Conservation (phyloP, 1,140 invertebrate species). For the Zaprionus gabonicus region DNA sequence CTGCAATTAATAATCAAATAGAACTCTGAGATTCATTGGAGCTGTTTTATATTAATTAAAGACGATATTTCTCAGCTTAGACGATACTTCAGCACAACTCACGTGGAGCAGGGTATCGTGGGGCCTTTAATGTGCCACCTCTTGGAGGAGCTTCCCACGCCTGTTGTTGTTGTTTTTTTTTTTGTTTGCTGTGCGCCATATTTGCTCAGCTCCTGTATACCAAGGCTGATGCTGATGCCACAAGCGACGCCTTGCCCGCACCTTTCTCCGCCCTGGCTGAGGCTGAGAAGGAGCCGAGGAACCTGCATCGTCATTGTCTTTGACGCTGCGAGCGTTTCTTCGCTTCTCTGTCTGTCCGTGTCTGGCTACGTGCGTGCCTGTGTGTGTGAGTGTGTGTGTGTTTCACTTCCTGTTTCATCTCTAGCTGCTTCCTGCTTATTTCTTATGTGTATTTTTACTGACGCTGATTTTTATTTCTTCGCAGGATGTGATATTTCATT, state of each 20-base stretch:
- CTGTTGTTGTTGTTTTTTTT: neutral
- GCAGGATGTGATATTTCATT: conserved; percentile 81
- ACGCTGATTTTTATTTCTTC: conserved; percentile 79
- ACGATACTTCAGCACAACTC: neutral
- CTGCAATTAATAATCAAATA: neutral
- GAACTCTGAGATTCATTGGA: neutral
- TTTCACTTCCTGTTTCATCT: conserved; percentile 68
- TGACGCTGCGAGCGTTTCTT: conserved; percentile 66
- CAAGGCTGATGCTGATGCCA: conserved; percentile 12
- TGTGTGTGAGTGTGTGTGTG: conserved; percentile 31
- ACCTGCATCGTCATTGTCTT: conserved; percentile 72
- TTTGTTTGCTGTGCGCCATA: conserved; percentile 37
- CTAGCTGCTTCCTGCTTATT: conserved; percentile 64
- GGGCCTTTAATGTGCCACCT: neutral
- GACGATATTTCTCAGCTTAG: neutral
- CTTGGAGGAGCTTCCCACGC: neutral
- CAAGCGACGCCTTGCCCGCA: neutral
- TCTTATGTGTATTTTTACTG: conserved; percentile 74
- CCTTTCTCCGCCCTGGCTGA: conserved; percentile 8
- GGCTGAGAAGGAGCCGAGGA: neutral
- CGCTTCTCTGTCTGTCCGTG: conserved; percentile 1
- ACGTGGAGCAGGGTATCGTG: neutral
- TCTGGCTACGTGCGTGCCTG: conserved; percentile 17
- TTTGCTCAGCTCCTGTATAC: conserved; percentile 51
- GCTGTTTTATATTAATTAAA: neutral